Evolutionary conservation across 2,888 invertebrate species (phyloP).

Genomic region (Pyrochroa serraticornis): DNA sequence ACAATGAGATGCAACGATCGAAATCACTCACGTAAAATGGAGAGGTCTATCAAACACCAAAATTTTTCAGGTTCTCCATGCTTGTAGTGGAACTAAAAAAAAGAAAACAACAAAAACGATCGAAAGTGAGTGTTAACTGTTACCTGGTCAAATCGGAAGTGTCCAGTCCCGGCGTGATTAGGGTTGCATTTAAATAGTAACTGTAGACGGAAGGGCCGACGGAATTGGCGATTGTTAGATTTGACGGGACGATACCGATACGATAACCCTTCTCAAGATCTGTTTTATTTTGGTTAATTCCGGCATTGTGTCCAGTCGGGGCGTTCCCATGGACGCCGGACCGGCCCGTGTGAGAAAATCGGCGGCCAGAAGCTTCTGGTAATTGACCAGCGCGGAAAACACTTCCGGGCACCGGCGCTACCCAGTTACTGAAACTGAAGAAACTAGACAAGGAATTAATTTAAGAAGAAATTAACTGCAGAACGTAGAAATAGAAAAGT

Average conservation of each 20-base stretch:
- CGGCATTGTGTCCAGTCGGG: slow-evolving; percentile 37
- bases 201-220: slow-evolving; percentile 22
- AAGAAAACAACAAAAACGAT: slow-evolving; percentile 17
- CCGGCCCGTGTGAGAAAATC: slow-evolving; percentile 21
- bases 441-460: too few relatives aligned
- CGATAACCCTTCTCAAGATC: slow-evolving; percentile 41
- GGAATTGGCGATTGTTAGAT: slow-evolving; percentile 32
- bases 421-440: too few relatives aligned
- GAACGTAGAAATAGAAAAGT: too few relatives aligned
- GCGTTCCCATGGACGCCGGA: slow-evolving; percentile 32
- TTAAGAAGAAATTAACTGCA: too few relatives aligned
- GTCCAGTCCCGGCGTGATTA: slow-evolving; percentile 34
- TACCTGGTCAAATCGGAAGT: slow-evolving; percentile 36
- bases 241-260: slow-evolving; percentile 20
- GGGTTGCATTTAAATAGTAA: slow-evolving; percentile 31
- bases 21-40: too few relatives aligned
- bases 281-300: slow-evolving; percentile 36
- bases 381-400: too few relatives aligned
- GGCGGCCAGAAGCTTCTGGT: too few relatives aligned
- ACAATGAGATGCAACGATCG: too few relatives aligned
- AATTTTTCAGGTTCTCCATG: too few relatives aligned
- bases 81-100: too few relatives aligned
- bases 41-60: too few relatives aligned
- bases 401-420: too few relatives aligned
- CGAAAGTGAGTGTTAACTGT: slow-evolving; percentile 15